Evolutionary conservation across 2,113 vertebrate species (phyloP), one percentile per base, ranked within the genome.

Genomic region (Ginglymostoma cirratum): DNA sequence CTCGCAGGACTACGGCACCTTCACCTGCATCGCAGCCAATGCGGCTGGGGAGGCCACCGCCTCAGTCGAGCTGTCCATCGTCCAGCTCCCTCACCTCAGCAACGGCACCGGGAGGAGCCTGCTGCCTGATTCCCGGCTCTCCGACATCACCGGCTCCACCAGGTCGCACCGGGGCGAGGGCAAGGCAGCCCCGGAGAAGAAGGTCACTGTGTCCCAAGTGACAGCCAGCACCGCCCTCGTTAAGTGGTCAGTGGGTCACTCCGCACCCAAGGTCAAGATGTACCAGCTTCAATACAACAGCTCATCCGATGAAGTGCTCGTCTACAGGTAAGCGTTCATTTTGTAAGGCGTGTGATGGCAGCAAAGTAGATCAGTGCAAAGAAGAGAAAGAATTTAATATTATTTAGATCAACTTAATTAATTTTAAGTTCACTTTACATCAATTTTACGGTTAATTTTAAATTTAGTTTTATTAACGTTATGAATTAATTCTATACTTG

Each of bases 221-320:
- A 99, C 99, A 0, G 98, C 99, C 38, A 97, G 98, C 96, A 99
- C 99, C 21, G 99, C 99, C 96, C 97, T 99, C 97, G 97, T 99
- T 96, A 99, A 98, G 97, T 99, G 99, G 99, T 98, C 98, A 0
- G 98, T 99, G 96, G 99, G 98, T 98, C 99, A 99, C 97, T 98
- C 98, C 0, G 98, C 99, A 0, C 99, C 99, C 52, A 98, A 98
- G 95, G 99, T 99, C 96, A 99, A 99, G 98, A 99, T 99, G 99
- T 99, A 99, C 97, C 99, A 99, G 97, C 98, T 99, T 69, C 99
- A 99, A 96, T 99, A 99, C 97, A 99, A 99, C 96, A 99, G 99
- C 97, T 99, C 99, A 0, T 98, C 99, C 52, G 99, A 99, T 96
- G 99, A 99, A 98, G 99, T 99, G 85, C 98, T 99, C 96, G 99